Conservation (phyloP, 2,888 invertebrate genomes). For the Polyommatus icarus region DNA sequence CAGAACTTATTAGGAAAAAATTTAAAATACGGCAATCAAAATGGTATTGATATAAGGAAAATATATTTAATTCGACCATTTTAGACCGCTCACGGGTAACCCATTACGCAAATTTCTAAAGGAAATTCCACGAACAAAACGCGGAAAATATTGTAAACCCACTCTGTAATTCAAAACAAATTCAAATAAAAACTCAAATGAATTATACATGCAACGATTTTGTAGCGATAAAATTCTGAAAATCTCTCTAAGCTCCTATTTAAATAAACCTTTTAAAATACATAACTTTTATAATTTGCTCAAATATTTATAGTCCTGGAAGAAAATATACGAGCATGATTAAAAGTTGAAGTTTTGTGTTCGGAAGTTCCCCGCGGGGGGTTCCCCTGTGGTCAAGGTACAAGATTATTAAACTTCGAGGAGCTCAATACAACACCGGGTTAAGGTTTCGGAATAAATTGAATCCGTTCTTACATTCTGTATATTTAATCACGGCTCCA, state of each 20-base stretch:
- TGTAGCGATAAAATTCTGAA: constrained; percentile 26
- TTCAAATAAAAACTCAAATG: constrained; percentile 17
- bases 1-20: background rate
- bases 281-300: constrained; percentile 32
- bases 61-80: background rate
- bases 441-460: constrained; percentile 18
- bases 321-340: constrained; percentile 27
- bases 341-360: constrained; percentile 29
- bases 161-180: constrained; percentile 14
- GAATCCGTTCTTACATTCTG: background rate
- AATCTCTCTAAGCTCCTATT: constrained; percentile 29
- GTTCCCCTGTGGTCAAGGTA: constrained; percentile 28
- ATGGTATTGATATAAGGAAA: background rate
- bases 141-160: constrained; percentile 1
- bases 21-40: background rate
- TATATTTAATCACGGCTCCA: constrained; percentile 4
- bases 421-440: background rate
- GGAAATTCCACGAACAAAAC: background rate
- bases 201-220: constrained; percentile 28
- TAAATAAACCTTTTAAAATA: constrained; percentile 31
- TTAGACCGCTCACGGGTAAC: background rate
- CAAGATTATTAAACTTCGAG: constrained; percentile 29
- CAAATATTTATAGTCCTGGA: constrained; percentile 26
- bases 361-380: background rate
- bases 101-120: constrained; percentile 5